These are phyloP conservation scores for Drosophila chauvacae DNA, from an alignment of 1,140 invertebrate species.

Conservation along the genomic window DNA sequence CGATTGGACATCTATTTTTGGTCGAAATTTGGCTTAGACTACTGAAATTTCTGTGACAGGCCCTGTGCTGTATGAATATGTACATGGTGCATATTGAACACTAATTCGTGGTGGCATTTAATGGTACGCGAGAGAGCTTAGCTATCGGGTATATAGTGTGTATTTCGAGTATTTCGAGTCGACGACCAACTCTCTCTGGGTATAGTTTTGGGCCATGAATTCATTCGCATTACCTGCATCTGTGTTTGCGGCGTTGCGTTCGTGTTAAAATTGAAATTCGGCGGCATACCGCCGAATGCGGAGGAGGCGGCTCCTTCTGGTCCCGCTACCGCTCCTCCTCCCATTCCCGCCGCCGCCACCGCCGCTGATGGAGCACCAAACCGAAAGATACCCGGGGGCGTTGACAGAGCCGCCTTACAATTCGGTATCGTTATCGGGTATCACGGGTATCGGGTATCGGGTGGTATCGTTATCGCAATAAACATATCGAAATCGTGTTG, in stretches of 20 bases:
- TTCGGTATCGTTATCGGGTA: conserved; percentile 5
- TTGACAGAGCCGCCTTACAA: background rate
- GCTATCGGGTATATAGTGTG: conserved; percentile 23
- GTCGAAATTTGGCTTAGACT: background rate
- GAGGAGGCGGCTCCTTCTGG: conserved; percentile 3
- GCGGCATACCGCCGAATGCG: conserved; percentile 11
- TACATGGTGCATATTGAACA: background rate
- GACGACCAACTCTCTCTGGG: conserved; percentile 19
- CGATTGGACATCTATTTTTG: background rate
- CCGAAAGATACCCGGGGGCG: conserved; percentile 56
- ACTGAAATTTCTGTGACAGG: conserved; percentile 18
- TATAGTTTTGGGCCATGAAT: conserved; percentile 11
- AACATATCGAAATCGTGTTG: conserved; percentile 17
- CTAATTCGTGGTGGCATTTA: background rate
- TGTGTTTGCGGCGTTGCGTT: conserved; percentile 30
- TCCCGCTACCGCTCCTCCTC: conserved; percentile 7
- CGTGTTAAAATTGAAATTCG: conserved; percentile 57
- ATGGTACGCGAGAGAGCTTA: background rate
- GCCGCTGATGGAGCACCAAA: conserved; percentile 43
- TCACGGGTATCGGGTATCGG: background rate
- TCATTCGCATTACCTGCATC: conserved; percentile 67
- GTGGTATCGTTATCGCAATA: conserved; percentile 14
- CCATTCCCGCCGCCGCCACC: background rate
- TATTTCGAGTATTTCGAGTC: conserved; percentile 12
- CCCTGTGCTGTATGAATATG: conserved; percentile 2